Conservation (phyloP, 2,113 vertebrate species). For the Mustela lutreola region DNA sequence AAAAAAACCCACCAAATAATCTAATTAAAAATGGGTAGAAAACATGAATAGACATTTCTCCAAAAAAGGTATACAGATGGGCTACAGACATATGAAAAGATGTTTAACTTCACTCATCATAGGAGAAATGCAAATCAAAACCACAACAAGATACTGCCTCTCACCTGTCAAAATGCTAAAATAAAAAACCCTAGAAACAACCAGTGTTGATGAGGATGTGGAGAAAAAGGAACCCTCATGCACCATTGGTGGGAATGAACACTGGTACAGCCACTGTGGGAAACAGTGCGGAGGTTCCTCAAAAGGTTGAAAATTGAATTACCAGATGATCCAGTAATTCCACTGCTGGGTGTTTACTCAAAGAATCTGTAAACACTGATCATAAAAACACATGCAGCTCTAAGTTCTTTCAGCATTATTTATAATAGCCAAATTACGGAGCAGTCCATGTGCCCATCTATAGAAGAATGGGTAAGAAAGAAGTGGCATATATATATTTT, state of each 20-base stretch:
- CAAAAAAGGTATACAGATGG: neutral
- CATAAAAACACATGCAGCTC: neutral
- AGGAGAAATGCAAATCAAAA: neutral
- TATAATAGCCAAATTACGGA: neutral
- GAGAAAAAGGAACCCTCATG: neutral
- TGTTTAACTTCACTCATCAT: neutral
- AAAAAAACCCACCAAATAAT: neutral
- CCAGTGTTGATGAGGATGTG: neutral
- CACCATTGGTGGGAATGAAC: neutral
- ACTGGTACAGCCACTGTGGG: neutral
- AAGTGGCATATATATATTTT: neutral
- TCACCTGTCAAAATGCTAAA: neutral
- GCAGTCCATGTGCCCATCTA: neutral
- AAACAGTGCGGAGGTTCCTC: neutral
- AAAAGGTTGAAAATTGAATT: too few species aligned
- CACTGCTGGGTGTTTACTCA: neutral
- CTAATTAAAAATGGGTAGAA: neutral
- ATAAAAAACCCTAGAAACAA: neutral
- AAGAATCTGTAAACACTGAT: neutral
- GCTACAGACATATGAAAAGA: neutral
- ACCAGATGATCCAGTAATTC: neutral
- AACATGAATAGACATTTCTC: neutral
- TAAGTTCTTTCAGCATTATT: neutral
- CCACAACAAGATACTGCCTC: neutral
- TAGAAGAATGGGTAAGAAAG: neutral